Base-by-base conservation (phyloP, 92 coral and sea anemone genomes). In the Siderastrea siderea region DNA sequence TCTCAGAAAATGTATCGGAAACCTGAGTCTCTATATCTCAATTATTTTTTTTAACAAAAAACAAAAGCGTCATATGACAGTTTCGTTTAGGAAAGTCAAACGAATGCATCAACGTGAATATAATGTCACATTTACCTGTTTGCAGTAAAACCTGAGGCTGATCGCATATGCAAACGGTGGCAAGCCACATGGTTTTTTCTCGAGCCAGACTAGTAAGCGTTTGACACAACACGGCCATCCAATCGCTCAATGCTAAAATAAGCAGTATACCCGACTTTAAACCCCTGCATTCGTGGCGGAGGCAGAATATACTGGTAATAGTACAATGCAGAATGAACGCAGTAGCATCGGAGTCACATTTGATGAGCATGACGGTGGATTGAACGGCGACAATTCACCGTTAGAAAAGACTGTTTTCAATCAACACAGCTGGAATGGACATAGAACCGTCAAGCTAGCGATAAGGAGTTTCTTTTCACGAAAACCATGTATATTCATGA, bases 71-170 rank as follows among this genome's bases (percentile, higher is more conserved):
- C 38, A 26, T 26, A 26, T 26, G 38, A 26, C 38, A 26, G 38
- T 26, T 26, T 26, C 38, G 38, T 26, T 26, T 26, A 26, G 38
- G 38, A 26, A 15, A 10, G 6, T 12, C 43, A 53, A 6, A 75
- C 65, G n/a, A 19, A 1, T 26, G 9, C 11, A 45, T 49, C 2
- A 7, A 65, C 10, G 60, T 65, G 13, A 19, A 47, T n/a, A 47
- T 60, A 19, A 46, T 6, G 52, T n/a, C 59, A 44, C n/a, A 3
- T 44, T 84, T 84, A 84, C 87, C 87, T 73, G 78, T 74, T 14
- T 84, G 87, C 0, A 84, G 80, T 45, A 84, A 64, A 26, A 84
- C 63, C 38, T 74, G 87, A 61, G 87, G 74, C 7, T 84, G 72
- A 60, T 84, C 79, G 63, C 87, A 84, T 52, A 59, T 14, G 73